Base-by-base conservation (phyloP, 2,888 invertebrate genomes). In the Tetanocera ferruginea region DNA sequence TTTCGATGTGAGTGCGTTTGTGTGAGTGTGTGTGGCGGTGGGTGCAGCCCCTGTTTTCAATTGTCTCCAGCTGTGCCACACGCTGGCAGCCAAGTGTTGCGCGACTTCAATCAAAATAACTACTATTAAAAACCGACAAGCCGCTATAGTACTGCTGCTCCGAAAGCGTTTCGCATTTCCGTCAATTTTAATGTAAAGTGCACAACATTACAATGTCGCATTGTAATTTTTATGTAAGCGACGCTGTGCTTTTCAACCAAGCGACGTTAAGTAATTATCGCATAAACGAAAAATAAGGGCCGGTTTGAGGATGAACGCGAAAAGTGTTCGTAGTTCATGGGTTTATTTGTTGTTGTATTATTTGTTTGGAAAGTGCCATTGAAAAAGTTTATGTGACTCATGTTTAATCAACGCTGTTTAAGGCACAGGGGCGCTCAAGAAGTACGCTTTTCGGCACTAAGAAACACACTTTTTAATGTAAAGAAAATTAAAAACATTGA, bases 271-370 rank as follows among this genome's bases (percentile, higher is more conserved):
- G 19, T 72, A 72, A 72, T 57, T 72, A 57, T 57, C 55, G 57
- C 43, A 72, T 72, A 57, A 72, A 72, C 57, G 72, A 28, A 69
- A 72, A 71, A 60, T 37, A 19, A 57, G 37, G 34, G 55, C 31
- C 34, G 43, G 4, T 23, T 28, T 23, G 11, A 69, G 43, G 23
- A 31, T 71, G 37, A 31, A 3, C 17, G 57, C 55, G 72, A 72
- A 17, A 57, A 72, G 23, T 34, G 37, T 37, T 31, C 17, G 34
- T 57, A 72, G 37, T 55, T 57, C 31, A 57, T 23, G 57, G 23
- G 72, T 37, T 57, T 43, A 69, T 69, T 69, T 69, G 69, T 51
- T 37, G 34, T 28, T 69, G 4, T 2, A 5, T 6, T 25, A 25
- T 14, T 43, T 43, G 3, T 31, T 34, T 14, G 14, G 14, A 14